These are phyloP conservation scores for Microctenopoma lineatum DNA, from an alignment of 2,797 vertebrate genomes.

Conservation along the genomic window DNA sequence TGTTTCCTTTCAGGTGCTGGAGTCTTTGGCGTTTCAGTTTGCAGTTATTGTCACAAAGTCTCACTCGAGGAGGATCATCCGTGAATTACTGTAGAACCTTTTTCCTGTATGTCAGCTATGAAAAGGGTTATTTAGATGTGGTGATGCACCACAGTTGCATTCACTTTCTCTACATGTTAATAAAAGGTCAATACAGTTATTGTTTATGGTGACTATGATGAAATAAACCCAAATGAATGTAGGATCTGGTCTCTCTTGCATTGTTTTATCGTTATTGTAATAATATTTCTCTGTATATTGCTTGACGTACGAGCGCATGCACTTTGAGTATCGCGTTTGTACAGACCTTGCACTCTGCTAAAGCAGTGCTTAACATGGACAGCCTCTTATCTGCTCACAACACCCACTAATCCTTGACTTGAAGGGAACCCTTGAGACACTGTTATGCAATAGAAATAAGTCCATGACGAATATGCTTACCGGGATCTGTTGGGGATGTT, in stretches of 20 bases:
- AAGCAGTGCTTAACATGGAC: slow-evolving; percentile 41
- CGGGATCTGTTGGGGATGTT: slow-evolving; percentile 26
- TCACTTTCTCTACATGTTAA: slow-evolving; percentile 63
- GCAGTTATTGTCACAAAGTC: slow-evolving; percentile 42
- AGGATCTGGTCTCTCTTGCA: slow-evolving; percentile 31
- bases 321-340: not conserved
- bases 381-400: slow-evolving; percentile 60
- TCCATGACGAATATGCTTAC: slow-evolving; percentile 54
- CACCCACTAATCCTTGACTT: slow-evolving; percentile 67
- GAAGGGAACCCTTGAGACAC: slow-evolving; percentile 55
- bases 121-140: slow-evolving; percentile 62
- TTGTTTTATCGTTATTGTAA: slow-evolving; percentile 20
- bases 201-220: slow-evolving; percentile 71
- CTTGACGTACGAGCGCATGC: not conserved
- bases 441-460: slow-evolving; percentile 70
- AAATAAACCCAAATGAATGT: slow-evolving; percentile 76
- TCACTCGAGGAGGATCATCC: slow-evolving; percentile 44
- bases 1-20: slow-evolving; percentile 51
- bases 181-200: slow-evolving; percentile 61
- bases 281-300: too few relatives aligned
- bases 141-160: slow-evolving; percentile 46
- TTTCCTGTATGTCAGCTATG: slow-evolving; percentile 49
- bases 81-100: slow-evolving; percentile 44
- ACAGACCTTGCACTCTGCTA: slow-evolving; percentile 21
- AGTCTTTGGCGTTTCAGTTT: slow-evolving; percentile 54